A percentile compares a stretch with the other conserved stretches of the same genome.
phyloP scores from a whole-genome alignment of 2,797 vertebrate species.

The Lindbergichthys nudifrons region DNA sequence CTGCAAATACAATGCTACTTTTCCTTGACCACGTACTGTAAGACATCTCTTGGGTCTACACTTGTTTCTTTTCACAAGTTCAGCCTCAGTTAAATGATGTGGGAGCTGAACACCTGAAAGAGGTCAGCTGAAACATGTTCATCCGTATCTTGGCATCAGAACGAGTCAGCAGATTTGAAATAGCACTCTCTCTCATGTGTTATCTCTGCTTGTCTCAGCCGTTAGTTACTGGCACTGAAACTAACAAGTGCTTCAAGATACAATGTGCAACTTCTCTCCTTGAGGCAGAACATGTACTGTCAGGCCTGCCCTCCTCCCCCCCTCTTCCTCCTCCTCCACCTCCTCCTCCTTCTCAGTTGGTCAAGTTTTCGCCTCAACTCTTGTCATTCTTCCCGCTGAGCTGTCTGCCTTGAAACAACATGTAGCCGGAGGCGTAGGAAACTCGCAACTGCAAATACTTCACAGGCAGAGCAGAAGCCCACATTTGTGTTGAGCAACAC shows the following conservation, averaged over 20 bases:
- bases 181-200: background rate
- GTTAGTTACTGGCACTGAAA: conserved; percentile 43
- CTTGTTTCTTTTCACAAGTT: background rate
- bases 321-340: background rate
- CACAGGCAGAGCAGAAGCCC: conserved; percentile 12
- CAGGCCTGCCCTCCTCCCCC: conserved; percentile 42
- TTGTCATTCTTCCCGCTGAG: conserved; percentile 40
- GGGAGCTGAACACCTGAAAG: conserved; percentile 24
- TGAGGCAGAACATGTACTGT: conserved; percentile 39
- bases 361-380: conserved; percentile 22
- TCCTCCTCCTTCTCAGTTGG: conserved; percentile 42
- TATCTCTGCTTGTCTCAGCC: conserved; percentile 32
- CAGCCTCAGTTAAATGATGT: background rate
- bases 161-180: conserved; percentile 55
- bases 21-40: background rate
- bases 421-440: conserved; percentile 36
- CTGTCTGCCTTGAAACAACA: conserved; percentile 36
- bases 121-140: conserved; percentile 22
- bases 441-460: conserved; percentile 3
- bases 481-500: background rate
- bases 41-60: background rate
- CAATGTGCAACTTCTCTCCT: conserved; percentile 37
- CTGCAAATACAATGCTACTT: background rate
- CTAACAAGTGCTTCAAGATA: conserved; percentile 37
- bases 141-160: conserved; percentile 39